Conservation (phyloP, 2,888 invertebrate species). For the Spisula subtruncata region DNA sequence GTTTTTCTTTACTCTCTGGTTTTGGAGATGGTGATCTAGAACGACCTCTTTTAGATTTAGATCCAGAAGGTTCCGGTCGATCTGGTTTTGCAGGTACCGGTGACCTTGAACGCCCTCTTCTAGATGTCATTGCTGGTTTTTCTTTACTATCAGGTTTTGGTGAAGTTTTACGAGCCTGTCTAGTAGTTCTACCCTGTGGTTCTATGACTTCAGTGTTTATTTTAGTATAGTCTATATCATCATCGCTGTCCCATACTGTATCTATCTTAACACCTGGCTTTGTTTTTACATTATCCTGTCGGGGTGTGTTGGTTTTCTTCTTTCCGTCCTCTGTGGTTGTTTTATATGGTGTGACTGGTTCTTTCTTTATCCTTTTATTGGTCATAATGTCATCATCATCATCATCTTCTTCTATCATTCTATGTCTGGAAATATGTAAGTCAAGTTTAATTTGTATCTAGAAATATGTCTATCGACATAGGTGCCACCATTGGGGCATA, state of each 20-base stretch:
- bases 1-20: not conserved
- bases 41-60: no score
- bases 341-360: constrained; percentile 58
- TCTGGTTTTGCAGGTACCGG: not conserved
- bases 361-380: constrained; percentile 59
- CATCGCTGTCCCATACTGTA: constrained; percentile 66
- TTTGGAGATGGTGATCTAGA: not conserved
- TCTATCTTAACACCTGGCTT: constrained; percentile 32
- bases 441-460: no score
- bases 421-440: constrained; percentile 29
- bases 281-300: constrained; percentile 24
- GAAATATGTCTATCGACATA: no score
- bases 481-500: no score
- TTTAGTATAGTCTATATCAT: constrained; percentile 55
- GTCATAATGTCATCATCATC: constrained; percentile 20
- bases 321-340: constrained; percentile 34
- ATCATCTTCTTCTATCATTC: constrained; percentile 48
- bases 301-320: constrained; percentile 56
- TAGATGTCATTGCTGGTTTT: no score
- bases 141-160: constrained; percentile 1
- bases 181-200: constrained; percentile 4
- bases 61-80: no score
- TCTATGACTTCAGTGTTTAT: constrained; percentile 30
- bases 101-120: no score
- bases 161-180: constrained; percentile 13